Percentiles rank a stretch among this genome's conserved stretches.
Conservation (phyloP, 2,113 vertebrate species). For the Sterrhoptilus dennistouni region DNA sequence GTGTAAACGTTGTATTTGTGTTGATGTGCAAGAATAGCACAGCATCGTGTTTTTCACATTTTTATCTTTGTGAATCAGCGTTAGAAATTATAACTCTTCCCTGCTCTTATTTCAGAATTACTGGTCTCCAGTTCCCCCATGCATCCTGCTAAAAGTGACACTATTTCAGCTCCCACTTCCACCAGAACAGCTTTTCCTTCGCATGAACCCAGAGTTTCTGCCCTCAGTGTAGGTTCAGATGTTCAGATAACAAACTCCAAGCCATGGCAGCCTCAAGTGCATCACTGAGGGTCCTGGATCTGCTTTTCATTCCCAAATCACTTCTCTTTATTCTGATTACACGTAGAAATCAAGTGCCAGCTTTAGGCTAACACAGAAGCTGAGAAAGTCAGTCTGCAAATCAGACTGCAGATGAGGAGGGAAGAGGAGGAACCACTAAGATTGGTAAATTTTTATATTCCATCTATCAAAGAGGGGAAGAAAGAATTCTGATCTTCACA, state of each 20-base stretch:
- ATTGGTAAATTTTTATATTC: background rate
- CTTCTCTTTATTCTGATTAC: background rate
- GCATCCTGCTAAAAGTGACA: background rate
- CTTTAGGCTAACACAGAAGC: background rate
- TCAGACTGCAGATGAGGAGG: background rate
- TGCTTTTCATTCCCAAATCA: background rate
- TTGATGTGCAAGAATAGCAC: background rate
- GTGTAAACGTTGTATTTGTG: background rate
- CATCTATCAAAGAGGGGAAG: background rate
- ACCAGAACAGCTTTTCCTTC: background rate
- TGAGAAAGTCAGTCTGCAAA: background rate
- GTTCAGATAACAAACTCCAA: background rate
- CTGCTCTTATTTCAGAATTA: background rate
- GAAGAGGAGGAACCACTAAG: background rate
- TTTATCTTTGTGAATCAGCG: background rate
- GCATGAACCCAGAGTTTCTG: background rate
- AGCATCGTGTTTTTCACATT: background rate
- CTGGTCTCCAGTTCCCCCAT: background rate
- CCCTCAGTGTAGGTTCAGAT: background rate
- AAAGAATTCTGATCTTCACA: background rate
- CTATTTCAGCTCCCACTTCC: background rate
- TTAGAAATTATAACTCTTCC: background rate
- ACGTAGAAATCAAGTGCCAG: accelerated
- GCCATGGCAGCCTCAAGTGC: background rate
- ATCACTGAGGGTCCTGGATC: background rate